phyloP scores from a whole-genome alignment of 2,888 invertebrate species.

The Drosophila borborema region DNA sequence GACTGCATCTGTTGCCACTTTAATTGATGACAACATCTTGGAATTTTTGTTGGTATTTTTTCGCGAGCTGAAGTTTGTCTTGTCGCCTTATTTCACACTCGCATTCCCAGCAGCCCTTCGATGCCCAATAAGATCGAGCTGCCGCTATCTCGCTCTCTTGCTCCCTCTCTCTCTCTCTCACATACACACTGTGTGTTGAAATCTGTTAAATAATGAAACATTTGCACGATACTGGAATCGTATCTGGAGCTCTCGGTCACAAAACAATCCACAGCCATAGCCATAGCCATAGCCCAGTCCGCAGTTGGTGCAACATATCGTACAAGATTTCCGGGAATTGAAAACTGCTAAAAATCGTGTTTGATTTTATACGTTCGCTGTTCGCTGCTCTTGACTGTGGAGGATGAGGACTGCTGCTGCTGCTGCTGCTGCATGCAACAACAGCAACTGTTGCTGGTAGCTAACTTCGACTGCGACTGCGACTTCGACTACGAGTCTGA shows the following conservation, averaged over 20 bases:
- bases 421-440: constrained; percentile 54
- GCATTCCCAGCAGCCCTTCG: constrained; percentile 35
- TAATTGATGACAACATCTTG: constrained; percentile 85
- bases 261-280: constrained; percentile 41
- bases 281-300: constrained; percentile 8
- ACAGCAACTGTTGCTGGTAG: constrained; percentile 18
- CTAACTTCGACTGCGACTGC: neutral
- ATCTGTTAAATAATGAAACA: constrained; percentile 81
- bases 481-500: neutral
- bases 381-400: constrained; percentile 14
- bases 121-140: constrained; percentile 29
- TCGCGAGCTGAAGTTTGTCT: constrained; percentile 59
- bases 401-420: constrained; percentile 6
- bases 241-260: constrained; percentile 50
- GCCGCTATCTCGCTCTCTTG: neutral
- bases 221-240: constrained; percentile 79
- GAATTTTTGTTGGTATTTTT: constrained; percentile 84
- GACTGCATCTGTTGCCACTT: constrained; percentile 59
- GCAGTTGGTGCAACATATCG: constrained; percentile 72
- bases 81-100: constrained; percentile 66
- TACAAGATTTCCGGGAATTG: constrained; percentile 81
- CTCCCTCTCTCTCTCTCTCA: neutral
- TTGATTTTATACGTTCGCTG: constrained; percentile 74
- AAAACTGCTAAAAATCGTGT: constrained; percentile 81
- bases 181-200: constrained; percentile 53